Base-by-base conservation (phyloP, 2,888 invertebrate genomes). In the Trichogramma evanescens region DNA sequence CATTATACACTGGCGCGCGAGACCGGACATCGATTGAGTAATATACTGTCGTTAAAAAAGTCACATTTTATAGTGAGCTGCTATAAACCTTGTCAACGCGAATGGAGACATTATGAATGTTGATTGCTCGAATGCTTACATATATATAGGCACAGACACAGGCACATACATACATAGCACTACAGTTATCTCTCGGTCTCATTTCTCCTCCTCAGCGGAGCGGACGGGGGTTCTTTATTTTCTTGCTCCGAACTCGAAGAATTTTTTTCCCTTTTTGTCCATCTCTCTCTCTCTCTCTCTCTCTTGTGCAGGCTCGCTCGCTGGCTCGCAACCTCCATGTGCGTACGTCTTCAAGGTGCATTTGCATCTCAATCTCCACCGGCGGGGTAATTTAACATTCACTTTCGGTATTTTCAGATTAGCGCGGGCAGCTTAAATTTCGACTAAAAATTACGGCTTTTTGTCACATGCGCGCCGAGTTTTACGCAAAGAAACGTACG, bases 71-170 rank as follows among this genome's bases (percentile, higher is more conserved):
- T 26, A 26, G 26, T 26, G 26, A 26, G 26, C 26, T 26, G 26
- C 26, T 26, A 26, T 26, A 26, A 26, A 26, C 26, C 48, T 54
- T 9, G n/a, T 26, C 43, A 48, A 43, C 51, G 52, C 58, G 58
- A 68, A 74, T 74, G 71, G 70, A 74, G 72, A 74, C 74, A 71
- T 74, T 73, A 70, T 69, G 70, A 73, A 72, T 71, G 71, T 73
- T 75, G 72, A 73, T 71, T 73, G 73, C 70, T 67, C 70, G 70
- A 71, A 73, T 74, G 70, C 73, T 26, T 26, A 26, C 26, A 26
- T 26, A 26, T 26, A 26, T 26, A 26, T 2, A 26, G 26, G 26
- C 26, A 26, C 26, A 26, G 26, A 26, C 26, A 26, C 26, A 26
- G 26, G 26, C 26, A 26, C 26, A 26, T 26, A 26, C 26, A 26